Conservation (phyloP, 2,888 invertebrate genomes). For the Harpalus rubripes region DNA sequence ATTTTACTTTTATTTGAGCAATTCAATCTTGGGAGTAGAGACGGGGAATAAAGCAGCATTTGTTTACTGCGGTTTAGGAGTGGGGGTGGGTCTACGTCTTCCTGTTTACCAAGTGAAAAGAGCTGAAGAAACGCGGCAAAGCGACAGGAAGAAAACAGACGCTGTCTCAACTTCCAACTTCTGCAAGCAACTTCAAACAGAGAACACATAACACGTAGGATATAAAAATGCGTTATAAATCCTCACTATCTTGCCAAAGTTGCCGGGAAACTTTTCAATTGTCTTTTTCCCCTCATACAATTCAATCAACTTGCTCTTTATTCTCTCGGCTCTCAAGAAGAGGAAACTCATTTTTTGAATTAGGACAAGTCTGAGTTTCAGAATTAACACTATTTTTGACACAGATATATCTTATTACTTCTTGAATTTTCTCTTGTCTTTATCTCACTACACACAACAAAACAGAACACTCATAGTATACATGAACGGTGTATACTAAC, state of each 20-base stretch:
- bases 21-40: not conserved
- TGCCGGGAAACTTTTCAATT: constrained; percentile 61
- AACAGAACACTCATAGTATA: no score
- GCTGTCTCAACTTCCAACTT: constrained; percentile 32
- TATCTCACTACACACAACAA: no score
- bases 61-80: constrained; percentile 37
- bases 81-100: constrained; percentile 9
- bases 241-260: constrained; percentile 58
- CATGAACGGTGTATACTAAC: no score
- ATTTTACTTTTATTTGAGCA: not conserved
- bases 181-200: constrained; percentile 53
- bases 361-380: constrained; percentile 22
- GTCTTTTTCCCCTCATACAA: constrained; percentile 62
- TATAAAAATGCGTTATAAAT: constrained; percentile 62
- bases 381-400: constrained; percentile 37
- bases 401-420: constrained; percentile 10
- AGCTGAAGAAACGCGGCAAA: constrained; percentile 27
- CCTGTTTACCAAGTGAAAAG: constrained; percentile 55
- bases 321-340: constrained; percentile 29
- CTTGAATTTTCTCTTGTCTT: not conserved
- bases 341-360: constrained; percentile 54
- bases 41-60: constrained; percentile 3
- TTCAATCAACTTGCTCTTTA: constrained; percentile 60
- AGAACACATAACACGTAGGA: constrained; percentile 51
- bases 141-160: constrained; percentile 25